Evolutionary conservation across 1,140 invertebrate species (phyloP).

Genomic region (Callitettix versicolor): DNA sequence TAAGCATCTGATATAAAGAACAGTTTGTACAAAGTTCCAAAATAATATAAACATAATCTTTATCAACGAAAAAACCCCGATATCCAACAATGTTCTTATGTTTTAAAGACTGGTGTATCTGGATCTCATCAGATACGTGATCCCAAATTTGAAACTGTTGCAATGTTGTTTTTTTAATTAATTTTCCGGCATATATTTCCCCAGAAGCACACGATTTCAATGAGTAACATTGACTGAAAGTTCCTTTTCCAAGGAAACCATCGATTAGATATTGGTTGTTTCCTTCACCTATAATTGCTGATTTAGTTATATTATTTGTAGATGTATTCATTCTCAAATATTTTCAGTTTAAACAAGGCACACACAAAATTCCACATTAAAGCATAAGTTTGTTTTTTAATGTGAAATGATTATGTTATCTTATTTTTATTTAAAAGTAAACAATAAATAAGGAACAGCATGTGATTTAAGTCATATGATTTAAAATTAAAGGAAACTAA

Average conservation of each 20-base stretch:
- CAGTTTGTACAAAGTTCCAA: slow-evolving; percentile 53
- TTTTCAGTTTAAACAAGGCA: too few relatives aligned
- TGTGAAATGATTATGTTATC: too few relatives aligned
- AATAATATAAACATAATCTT: slow-evolving; percentile 59
- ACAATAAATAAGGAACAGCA: too few relatives aligned
- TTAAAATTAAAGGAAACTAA: too few relatives aligned
- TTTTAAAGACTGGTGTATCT: slow-evolving; percentile 52
- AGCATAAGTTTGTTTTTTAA: too few relatives aligned
- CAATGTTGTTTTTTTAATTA: background rate
- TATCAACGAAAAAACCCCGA: slow-evolving; percentile 59
- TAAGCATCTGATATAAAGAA: slow-evolving; percentile 35
- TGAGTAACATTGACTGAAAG: slow-evolving; percentile 7
- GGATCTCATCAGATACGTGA: slow-evolving; percentile 45
- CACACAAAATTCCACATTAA: too few relatives aligned
- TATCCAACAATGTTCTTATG: slow-evolving; percentile 62
- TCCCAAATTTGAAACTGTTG: background rate
- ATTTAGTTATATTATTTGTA: too few relatives aligned
- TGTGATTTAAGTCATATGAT: too few relatives aligned
- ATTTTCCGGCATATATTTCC: slow-evolving; percentile 9
- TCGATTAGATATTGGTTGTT: background rate
- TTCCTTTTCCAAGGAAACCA: slow-evolving; percentile 11
- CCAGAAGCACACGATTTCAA: background rate
- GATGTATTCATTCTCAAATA: too few relatives aligned
- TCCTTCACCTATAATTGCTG: too few relatives aligned
- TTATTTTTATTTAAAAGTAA: too few relatives aligned